Percentiles rank a stretch among this genome's conserved stretches.
These are phyloP conservation scores for Pseudococcus longispinus DNA, from an alignment of 2,888 invertebrate species.

Conservation along the genomic window DNA sequence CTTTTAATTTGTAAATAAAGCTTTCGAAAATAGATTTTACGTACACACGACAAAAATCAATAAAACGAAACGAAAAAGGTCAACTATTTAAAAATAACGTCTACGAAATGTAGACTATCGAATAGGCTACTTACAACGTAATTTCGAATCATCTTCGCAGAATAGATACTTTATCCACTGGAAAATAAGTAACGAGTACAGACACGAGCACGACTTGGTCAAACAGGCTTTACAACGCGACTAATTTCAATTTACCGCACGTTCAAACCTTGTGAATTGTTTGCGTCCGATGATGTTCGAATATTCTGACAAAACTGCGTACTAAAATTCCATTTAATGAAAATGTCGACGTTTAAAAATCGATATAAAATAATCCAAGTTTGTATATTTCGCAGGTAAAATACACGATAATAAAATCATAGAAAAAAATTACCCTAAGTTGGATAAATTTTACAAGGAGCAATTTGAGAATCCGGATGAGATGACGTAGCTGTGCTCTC, in stretches of 20 bases:
- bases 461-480: not conserved
- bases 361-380: not conserved
- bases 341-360: constrained; percentile 23
- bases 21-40: not conserved
- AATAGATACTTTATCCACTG: not conserved
- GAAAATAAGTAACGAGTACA: not conserved
- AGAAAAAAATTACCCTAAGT: not conserved
- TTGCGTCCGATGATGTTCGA: not conserved
- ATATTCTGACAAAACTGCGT: constrained; percentile 36
- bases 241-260: constrained; percentile 6
- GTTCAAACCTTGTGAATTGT: constrained; percentile 31
- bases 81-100: not conserved
- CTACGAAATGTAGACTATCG: not conserved
- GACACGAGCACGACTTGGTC: constrained; percentile 20
- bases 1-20: constrained; percentile 14
- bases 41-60: not conserved
- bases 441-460: not conserved
- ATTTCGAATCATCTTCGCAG: not conserved
- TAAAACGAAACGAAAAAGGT: not conserved
- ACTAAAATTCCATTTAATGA: not conserved
- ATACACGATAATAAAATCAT: not conserved
- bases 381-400: not conserved
- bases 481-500: constrained; percentile 11
- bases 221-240: not conserved
- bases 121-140: constrained; percentile 1